phyloP scores from a whole-genome alignment of 2,797 vertebrate genomes.

The Alca torda region DNA sequence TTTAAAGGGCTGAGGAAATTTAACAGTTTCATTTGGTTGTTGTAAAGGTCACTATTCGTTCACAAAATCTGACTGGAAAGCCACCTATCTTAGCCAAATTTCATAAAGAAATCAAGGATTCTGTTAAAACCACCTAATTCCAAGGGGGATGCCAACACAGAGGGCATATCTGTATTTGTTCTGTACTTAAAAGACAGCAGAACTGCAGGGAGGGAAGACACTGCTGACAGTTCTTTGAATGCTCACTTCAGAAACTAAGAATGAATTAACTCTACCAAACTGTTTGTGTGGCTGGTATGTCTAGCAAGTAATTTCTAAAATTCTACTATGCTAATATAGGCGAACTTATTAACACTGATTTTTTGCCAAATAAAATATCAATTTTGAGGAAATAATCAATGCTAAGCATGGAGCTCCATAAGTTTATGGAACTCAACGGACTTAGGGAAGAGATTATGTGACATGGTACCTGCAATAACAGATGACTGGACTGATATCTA shows the following conservation, averaged over 20 bases:
- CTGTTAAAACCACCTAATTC: not conserved
- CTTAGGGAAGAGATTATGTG: not conserved
- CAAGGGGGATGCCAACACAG: not conserved
- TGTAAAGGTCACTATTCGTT: conserved; percentile 14
- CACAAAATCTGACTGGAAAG: conserved; percentile 10
- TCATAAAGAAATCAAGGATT: conserved; percentile 7
- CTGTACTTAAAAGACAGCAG: not conserved
- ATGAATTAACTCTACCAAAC: not conserved
- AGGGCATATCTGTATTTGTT: not conserved
- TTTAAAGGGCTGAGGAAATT: not conserved
- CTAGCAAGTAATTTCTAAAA: not conserved
- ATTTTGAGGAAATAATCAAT: not conserved
- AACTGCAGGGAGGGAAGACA: not conserved
- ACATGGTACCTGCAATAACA: not conserved
- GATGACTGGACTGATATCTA: not conserved
- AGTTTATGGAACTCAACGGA: not conserved
- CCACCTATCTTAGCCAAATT: not conserved
- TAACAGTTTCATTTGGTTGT: conserved; percentile 29
- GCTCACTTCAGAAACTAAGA: not conserved
- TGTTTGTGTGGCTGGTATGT: not conserved
- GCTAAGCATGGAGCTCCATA: not conserved
- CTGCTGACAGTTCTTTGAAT: not conserved
- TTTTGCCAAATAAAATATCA: not conserved
- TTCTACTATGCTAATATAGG: not conserved
- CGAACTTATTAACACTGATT: not conserved